These are phyloP conservation scores for Clanis bilineata DNA, from an alignment of 2,888 invertebrate species.

Conservation along the genomic window DNA sequence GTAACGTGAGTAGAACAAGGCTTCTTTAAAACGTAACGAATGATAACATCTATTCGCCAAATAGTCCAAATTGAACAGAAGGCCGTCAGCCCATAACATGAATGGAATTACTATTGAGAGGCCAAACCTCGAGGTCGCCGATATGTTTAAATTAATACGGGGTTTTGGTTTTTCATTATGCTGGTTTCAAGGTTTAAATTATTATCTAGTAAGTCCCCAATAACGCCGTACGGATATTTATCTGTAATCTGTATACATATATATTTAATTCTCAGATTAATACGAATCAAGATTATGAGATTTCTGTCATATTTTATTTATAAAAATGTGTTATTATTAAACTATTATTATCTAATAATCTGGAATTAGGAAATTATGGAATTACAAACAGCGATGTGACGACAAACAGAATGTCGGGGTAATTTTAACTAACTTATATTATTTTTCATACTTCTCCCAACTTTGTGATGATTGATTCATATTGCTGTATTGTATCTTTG, in stretches of 20 bases:
- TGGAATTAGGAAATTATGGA: too few species aligned
- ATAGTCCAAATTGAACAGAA: constrained; percentile 50
- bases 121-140: constrained; percentile 23
- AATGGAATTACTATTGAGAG: constrained; percentile 51
- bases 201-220: not conserved
- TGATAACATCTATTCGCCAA: constrained; percentile 35
- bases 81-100: constrained; percentile 38
- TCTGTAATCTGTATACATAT: too few species aligned
- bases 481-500: too few species aligned
- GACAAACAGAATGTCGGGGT: too few species aligned
- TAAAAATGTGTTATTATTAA: too few species aligned
- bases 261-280: not conserved
- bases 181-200: not conserved
- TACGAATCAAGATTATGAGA: not conserved
- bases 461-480: too few species aligned
- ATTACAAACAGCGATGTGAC: too few species aligned
- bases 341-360: too few species aligned
- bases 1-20: not conserved
- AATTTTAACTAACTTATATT: too few species aligned
- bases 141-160: not conserved
- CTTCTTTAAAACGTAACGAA: constrained; percentile 19
- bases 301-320: not conserved
- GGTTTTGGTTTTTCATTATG: not conserved
- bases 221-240: not conserved
- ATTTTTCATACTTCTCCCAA: too few species aligned